Base-by-base conservation (phyloP, 1,140 invertebrate genomes). In the Dendrolimus punctatus region DNA sequence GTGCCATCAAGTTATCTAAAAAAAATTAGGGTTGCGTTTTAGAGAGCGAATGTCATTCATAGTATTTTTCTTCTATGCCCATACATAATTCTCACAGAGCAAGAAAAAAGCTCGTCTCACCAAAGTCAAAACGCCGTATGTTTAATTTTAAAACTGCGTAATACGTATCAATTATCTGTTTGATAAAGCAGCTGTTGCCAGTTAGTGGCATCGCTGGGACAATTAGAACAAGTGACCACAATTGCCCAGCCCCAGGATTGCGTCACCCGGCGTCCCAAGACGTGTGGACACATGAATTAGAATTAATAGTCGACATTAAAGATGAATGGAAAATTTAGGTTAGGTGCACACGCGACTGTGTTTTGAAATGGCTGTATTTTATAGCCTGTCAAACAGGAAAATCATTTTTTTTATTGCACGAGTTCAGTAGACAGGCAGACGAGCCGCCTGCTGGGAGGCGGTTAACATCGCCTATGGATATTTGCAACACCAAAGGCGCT, bases 151-250 rank as follows among this genome's bases (percentile, higher is more conserved):
- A 51, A 42, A 51, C 48, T 57, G 55, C 55, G 57, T 59, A 58
- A 56, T 55, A 62, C 61, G 68, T 62, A 73, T 69, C 70, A 73
- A 72, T 72, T 72, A 66, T 51, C n/a, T 4, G 50, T 51, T 45
- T 44, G 41, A 49, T 64, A 52, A 53, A 53, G 59, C 59, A 67
- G 68, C 72, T 68, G 70, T 60, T 58, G 55, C 46, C 58, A 53
- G 51, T 56, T 59, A 59, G 57, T 55, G 57, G 57, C 49, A 56
- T 44, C 53, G 41, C 56, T 58, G 46, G 57, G 46, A 66, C 73
- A 79, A 79, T 79, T 79, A 77, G 63, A 65, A 66, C 68, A 72
- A 76, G 72, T 79, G 73, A 68, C 49, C 66, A 62, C 72, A 79
- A 76, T 79, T 76, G 63, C 54, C 38, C 10, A 36, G 7, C 41